phyloP scores from a whole-genome alignment of 1,140 invertebrate genomes.

The Bombus huntii region DNA sequence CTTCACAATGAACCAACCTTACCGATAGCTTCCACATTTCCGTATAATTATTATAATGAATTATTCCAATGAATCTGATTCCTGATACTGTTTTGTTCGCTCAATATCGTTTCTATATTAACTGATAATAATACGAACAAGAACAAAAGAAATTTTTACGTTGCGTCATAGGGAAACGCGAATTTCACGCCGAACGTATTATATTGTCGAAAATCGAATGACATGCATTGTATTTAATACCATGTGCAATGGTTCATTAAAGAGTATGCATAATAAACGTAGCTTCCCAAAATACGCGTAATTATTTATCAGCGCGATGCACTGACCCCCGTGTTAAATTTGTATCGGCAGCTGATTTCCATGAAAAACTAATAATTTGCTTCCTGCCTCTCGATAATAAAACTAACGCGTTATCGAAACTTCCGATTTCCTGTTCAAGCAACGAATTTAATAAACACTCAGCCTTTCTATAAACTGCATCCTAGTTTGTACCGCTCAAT shows the following conservation, averaged over 20 bases:
- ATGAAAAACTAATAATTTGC: conserved; percentile 5
- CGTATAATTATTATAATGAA: neutral
- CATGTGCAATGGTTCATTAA: neutral
- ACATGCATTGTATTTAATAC: neutral
- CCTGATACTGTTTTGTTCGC: no score
- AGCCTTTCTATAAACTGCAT: neutral
- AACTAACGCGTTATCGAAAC: conserved; percentile 9
- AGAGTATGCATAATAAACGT: neutral
- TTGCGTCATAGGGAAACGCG: no score
- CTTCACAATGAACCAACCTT: neutral
- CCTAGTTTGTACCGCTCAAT: neutral
- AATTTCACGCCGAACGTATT: neutral
- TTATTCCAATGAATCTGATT: neutral
- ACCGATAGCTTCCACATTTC: no score
- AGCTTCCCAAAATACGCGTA: neutral
- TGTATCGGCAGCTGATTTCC: neutral
- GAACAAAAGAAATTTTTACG: neutral
- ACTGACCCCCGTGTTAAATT: neutral
- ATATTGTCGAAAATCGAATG: neutral
- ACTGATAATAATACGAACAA: neutral
- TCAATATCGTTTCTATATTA: no score
- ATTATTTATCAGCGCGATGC: neutral
- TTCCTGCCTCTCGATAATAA: neutral
- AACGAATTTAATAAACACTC: conserved; percentile 3
- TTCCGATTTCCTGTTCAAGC: neutral